Base-by-base conservation (phyloP, 1,140 invertebrate species). In the Campoletis sonorensis region DNA sequence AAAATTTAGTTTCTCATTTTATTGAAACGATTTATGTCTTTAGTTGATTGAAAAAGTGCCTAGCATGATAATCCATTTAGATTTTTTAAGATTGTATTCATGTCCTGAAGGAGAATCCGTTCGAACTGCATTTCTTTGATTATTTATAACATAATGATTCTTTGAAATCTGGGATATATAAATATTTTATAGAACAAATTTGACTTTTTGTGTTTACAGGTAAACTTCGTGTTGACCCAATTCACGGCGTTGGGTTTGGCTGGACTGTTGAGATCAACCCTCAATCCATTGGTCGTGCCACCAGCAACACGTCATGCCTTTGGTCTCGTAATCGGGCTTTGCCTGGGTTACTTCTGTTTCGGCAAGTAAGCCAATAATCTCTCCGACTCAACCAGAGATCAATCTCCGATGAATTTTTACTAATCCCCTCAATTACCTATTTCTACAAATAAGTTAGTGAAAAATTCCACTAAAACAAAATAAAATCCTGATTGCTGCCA, bases 271-370 rank as follows among this genome's bases (percentile, higher is more conserved):
- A 94, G 96, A 86, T 94, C 94, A 84, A 93, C 94, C 86, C 92
- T 97, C 81, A 95, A 94, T 91, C 94, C 95, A 72, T 91, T 90
- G 4, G 92, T 92, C 81, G 94, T 95, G 76, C 94, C 94, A 73
- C 92, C 95, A 82, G 94, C 93, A 67, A 93, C 94, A 80, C 94
- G 96, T 86, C 96, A 97, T 92, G 92, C 93, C 76, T 95, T 96
- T 87, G 96, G 96, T 80, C 93, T 97, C 51, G 87, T 95, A 68
- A 92, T 96, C 88, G 97, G 97, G 72, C 92, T 97, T 85, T 89
- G 94, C 79, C 94, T 97, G 87, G 96, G 96, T 82, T 97, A 96
- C 92, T 97, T 98, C 91, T 97, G 96, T 91, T 98, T 97, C 92
- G 97, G 97, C 92, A 95, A 94, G 94, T 96, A 94, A 95, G 94